Evolutionary conservation across 2,113 vertebrate species (phyloP).

Genomic region (Paracanthobrama guichenoti): DNA sequence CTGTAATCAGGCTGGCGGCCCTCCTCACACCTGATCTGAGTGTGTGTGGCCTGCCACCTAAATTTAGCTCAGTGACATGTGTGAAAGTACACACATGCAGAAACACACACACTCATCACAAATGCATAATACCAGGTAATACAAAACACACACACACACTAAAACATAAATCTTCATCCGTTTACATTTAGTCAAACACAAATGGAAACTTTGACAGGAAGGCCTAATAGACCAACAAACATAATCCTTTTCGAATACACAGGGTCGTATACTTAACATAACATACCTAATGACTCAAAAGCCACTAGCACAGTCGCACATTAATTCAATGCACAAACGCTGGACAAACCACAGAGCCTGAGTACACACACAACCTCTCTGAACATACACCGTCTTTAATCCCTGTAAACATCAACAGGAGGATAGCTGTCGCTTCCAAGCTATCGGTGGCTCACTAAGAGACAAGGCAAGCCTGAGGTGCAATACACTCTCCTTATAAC

Average conservation of each 20-base stretch:
- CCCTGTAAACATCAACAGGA: constrained; percentile 35
- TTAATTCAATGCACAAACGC: neutral
- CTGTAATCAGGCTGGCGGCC: constrained; percentile 44
- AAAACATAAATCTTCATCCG: neutral
- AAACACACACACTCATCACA: neutral
- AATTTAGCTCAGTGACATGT: constrained; percentile 30
- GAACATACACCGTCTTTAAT: constrained; percentile 29
- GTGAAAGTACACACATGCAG: constrained; percentile 20
- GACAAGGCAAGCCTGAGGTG: constrained; percentile 35
- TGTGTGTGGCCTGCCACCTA: constrained; percentile 27
- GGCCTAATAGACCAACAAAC: neutral
- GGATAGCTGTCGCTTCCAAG: constrained; percentile 35
- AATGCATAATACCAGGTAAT: neutral
- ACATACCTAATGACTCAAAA: constrained; percentile 1
- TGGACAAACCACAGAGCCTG: constrained; percentile 20
- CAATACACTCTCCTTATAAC: constrained; percentile 26
- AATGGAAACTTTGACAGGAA: neutral
- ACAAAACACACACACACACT: neutral
- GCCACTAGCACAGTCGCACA: neutral
- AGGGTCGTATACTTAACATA: constrained; percentile 5
- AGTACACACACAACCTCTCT: constrained; percentile 7
- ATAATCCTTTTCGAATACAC: constrained; percentile 11
- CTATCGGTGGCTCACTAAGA: constrained; percentile 23
- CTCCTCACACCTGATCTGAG: constrained; percentile 51
- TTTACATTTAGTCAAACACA: constrained; percentile 1